Percentiles rank a stretch among this genome's conserved stretches.
These are phyloP conservation scores for Aphis gossypii DNA, from an alignment of 1,140 invertebrate species.

Conservation along the genomic window DNA sequence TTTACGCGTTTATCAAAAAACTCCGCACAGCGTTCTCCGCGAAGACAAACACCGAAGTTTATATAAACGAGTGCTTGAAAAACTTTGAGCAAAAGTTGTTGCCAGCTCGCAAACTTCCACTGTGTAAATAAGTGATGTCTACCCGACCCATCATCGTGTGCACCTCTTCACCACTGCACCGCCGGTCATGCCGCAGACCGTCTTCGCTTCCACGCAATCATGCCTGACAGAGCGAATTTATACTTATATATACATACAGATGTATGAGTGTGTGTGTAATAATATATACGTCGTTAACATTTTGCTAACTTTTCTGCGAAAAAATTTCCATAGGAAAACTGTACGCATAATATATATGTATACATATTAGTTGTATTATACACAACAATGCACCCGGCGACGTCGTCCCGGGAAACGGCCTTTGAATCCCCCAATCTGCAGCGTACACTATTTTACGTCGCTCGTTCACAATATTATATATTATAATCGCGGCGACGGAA, in stretches of 20 bases:
- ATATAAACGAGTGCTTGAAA: slow-evolving; percentile 41
- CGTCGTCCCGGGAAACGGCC: background rate
- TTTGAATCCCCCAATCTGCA: background rate
- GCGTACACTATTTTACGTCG: too few relatives aligned
- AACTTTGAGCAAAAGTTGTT: slow-evolving; percentile 50
- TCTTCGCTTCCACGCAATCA: background rate
- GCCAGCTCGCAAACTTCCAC: slow-evolving; percentile 25
- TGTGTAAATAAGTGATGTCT: slow-evolving; percentile 44
- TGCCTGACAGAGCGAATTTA: background rate
- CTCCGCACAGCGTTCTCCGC: background rate
- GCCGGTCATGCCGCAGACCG: background rate
- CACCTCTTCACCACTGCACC: too few relatives aligned
- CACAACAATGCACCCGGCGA: background rate
- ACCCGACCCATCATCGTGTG: too few relatives aligned
- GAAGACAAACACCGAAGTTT: slow-evolving; percentile 53
- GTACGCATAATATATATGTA: background rate
- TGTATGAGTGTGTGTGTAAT: background rate
- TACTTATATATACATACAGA: background rate
- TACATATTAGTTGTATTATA: background rate
- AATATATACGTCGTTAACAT: slow-evolving; percentile 21
- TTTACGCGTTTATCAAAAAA: slow-evolving; percentile 44
- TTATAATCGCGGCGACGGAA: too few relatives aligned
- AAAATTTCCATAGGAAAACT: slow-evolving; percentile 18
- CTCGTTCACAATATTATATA: too few relatives aligned
- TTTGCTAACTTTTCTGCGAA: background rate